Conservation (phyloP, 2,113 vertebrate species). For the Tychaedon coryphoeus region DNA sequence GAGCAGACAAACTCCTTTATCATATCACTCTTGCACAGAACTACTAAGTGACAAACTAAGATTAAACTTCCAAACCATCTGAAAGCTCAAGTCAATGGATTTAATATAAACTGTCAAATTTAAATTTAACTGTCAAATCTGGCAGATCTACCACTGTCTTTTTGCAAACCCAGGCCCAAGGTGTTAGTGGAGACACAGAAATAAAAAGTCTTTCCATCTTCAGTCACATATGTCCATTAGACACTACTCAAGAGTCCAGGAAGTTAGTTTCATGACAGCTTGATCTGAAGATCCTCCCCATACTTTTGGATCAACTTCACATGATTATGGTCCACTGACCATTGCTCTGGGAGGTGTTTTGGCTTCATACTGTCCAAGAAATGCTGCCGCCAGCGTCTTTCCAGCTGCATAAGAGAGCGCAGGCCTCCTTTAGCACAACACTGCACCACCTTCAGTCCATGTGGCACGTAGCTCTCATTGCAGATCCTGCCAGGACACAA, state of each 20-base stretch:
- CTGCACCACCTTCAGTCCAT: conserved; percentile 93
- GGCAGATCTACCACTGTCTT: background rate
- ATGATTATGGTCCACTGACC: conserved; percentile 94
- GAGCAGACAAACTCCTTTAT: background rate
- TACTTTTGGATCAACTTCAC: conserved; percentile 90
- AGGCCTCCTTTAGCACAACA: conserved; percentile 79
- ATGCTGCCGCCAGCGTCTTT: conserved; percentile 93
- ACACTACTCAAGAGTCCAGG: background rate
- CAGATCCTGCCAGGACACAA: conserved; percentile 82
- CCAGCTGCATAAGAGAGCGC: conserved; percentile 88
- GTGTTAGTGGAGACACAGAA: background rate
- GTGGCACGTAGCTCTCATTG: conserved; percentile 88
- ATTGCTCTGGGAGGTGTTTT: conserved; percentile 87
- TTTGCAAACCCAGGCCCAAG: background rate
- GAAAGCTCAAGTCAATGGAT: background rate
- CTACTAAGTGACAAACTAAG: background rate
- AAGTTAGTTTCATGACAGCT: conserved; percentile 64
- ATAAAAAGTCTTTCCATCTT: background rate
- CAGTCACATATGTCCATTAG: background rate
- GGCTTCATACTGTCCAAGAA: conserved; percentile 92
- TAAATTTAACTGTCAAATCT: background rate
- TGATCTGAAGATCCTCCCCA: conserved; percentile 82
- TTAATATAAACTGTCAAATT: background rate
- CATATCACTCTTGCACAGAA: background rate
- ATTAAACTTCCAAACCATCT: background rate